phyloP scores from a whole-genome alignment of 1,140 invertebrate genomes.

The Drosophila dunni region DNA sequence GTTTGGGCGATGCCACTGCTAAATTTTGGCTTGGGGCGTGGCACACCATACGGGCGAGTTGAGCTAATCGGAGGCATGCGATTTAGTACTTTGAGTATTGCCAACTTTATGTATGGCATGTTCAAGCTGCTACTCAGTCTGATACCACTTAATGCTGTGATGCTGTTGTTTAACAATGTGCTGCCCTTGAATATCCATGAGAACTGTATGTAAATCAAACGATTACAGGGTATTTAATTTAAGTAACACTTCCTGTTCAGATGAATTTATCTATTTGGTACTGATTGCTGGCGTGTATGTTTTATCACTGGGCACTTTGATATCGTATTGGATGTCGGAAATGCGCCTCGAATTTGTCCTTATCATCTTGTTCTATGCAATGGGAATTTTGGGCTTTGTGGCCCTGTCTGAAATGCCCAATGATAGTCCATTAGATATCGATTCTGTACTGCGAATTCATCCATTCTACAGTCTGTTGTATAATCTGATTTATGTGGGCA shows the following conservation, averaged over 20 bases:
- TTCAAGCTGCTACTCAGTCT: background rate
- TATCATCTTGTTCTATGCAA: slow-evolving; percentile 27
- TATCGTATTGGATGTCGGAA: slow-evolving; percentile 18
- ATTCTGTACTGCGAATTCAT: slow-evolving; percentile 14
- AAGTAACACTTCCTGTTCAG: background rate
- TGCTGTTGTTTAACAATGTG: slow-evolving; percentile 16
- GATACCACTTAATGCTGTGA: slow-evolving; percentile 20
- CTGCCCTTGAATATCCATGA: slow-evolving; percentile 7
- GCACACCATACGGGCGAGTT: slow-evolving; percentile 29
- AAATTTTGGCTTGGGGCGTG: slow-evolving; percentile 13
- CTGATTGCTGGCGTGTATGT: slow-evolving; percentile 30
- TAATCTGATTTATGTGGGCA: slow-evolving; percentile 17
- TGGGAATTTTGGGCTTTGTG: slow-evolving; percentile 34
- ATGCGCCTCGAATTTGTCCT: slow-evolving; percentile 18
- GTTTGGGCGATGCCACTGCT: slow-evolving; percentile 54
- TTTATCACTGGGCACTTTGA: slow-evolving; percentile 37
- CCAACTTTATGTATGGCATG: slow-evolving; percentile 46
- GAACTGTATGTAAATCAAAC: slow-evolving; percentile 34
- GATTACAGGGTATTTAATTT: background rate
- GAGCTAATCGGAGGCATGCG: slow-evolving; percentile 59
- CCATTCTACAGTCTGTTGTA: slow-evolving; percentile 38
- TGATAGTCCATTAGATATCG: background rate
- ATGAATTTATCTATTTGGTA: slow-evolving; percentile 11
- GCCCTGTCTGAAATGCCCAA: background rate
- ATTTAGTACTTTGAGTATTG: slow-evolving; percentile 9